Evolutionary conservation across 2,888 invertebrate genomes (phyloP).

Genomic region (Cheilosia soror): DNA sequence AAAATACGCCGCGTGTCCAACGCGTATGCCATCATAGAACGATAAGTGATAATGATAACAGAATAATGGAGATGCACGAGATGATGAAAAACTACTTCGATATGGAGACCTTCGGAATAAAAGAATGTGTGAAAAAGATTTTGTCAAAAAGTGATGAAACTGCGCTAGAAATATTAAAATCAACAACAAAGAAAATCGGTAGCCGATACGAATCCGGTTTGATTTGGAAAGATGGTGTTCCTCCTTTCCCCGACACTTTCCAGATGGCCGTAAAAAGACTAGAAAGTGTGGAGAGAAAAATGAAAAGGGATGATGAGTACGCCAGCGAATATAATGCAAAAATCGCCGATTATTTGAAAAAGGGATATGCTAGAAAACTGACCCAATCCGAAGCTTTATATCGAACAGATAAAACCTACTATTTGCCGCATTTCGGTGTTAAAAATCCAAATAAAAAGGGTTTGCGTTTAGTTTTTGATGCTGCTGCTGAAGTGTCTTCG

Average conservation of each 20-base stretch:
- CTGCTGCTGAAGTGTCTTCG: slow-evolving; percentile 29
- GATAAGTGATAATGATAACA: not conserved
- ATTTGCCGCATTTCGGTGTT: slow-evolving; percentile 52
- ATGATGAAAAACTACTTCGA: not conserved
- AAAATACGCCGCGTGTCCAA: not conserved
- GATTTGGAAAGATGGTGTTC: slow-evolving; percentile 20
- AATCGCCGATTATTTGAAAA: slow-evolving; percentile 33
- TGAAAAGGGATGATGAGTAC: slow-evolving; percentile 25
- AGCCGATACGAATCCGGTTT: slow-evolving; percentile 39
- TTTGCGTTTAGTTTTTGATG: slow-evolving; percentile 46
- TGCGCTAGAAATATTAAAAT: slow-evolving; percentile 21
- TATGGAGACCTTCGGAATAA: slow-evolving; percentile 26
- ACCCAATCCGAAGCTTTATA: not conserved
- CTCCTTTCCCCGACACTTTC: slow-evolving; percentile 42
- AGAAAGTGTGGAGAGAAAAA: not conserved
- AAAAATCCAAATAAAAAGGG: slow-evolving; percentile 41
- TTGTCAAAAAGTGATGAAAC: slow-evolving; percentile 12
- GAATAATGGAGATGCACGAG: too few species aligned
- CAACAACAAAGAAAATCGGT: slow-evolving; percentile 11
- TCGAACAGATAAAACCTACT: slow-evolving; percentile 18
- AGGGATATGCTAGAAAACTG: slow-evolving; percentile 26
- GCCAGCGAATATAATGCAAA: slow-evolving; percentile 31
- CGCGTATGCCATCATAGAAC: not conserved
- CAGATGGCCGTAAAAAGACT: slow-evolving; percentile 6
- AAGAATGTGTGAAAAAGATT: not conserved